Conservation (phyloP, 2,888 invertebrate species). For the Dasysyrphus albostriatus region DNA sequence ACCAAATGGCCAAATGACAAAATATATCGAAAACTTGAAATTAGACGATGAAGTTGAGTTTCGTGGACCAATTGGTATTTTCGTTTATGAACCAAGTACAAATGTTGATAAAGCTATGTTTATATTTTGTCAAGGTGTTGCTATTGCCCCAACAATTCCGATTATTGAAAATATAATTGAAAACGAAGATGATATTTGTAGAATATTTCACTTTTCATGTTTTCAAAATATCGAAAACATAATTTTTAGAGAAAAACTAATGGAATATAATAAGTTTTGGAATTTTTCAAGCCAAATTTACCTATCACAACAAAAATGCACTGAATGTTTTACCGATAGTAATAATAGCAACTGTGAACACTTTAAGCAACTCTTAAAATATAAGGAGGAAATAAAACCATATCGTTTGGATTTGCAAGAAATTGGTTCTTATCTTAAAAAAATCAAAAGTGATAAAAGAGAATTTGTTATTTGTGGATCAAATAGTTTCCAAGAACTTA, state of each 20-base stretch:
- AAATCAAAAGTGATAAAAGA: background rate
- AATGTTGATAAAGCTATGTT: conserved; percentile 78
- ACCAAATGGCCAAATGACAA: conserved; percentile 86
- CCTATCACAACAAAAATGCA: conserved; percentile 83
- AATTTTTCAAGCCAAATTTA: conserved; percentile 89
- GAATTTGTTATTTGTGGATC: conserved; percentile 77
- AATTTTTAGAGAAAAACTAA: conserved; percentile 87
- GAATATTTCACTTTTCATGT: conserved; percentile 87
- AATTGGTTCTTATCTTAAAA: conserved; percentile 45
- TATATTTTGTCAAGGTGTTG: conserved; percentile 90
- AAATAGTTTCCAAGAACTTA: conserved; percentile 77
- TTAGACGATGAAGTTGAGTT: conserved; percentile 86
- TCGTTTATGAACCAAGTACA: conserved; percentile 81
- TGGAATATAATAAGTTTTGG: conserved; percentile 87
- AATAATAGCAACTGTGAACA: conserved; percentile 77
- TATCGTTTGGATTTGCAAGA: conserved; percentile 52
- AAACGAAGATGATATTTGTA: conserved; percentile 88
- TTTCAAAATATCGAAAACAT: conserved; percentile 86
- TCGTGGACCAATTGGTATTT: conserved; percentile 89
- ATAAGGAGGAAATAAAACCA: conserved; percentile 78
- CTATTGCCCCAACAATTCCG: conserved; percentile 89
- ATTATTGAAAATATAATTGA: conserved; percentile 87
- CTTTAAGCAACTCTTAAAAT: conserved; percentile 78
- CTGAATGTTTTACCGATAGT: conserved; percentile 27
- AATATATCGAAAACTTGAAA: conserved; percentile 84